These are phyloP conservation scores for Drosophila borborema DNA, from an alignment of 2,888 invertebrate genomes.

Conservation along the genomic window DNA sequence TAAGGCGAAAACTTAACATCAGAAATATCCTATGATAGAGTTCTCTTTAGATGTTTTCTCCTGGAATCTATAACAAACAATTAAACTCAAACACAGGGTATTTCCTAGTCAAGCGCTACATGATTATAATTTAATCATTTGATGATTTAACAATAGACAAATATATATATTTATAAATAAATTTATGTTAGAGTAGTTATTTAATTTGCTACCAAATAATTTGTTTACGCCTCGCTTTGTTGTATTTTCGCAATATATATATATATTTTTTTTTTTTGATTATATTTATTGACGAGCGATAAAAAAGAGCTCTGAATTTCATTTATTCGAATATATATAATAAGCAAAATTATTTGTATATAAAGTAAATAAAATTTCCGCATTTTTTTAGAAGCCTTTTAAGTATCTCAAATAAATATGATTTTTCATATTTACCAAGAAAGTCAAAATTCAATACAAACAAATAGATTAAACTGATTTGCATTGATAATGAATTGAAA, in stretches of 20 bases:
- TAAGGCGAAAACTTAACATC: too few relatives aligned
- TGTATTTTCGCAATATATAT: not conserved
- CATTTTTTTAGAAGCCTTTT: not conserved
- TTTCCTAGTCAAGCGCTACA: not conserved
- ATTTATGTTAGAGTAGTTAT: not conserved
- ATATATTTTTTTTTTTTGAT: not conserved
- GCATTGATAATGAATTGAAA: not conserved
- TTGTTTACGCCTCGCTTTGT: not conserved
- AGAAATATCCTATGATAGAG: too few relatives aligned
- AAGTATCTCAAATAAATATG: not conserved
- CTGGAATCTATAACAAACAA: too few relatives aligned
- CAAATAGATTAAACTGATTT: slow-evolving; percentile 2
- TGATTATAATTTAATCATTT: not conserved
- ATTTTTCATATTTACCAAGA: not conserved
- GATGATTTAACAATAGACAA: not conserved
- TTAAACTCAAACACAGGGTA: not conserved
- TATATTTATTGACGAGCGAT: slow-evolving; percentile 20
- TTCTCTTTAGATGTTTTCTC: not conserved
- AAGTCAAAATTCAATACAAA: not conserved
- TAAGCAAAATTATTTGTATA: not conserved
- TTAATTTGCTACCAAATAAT: slow-evolving; percentile 2
- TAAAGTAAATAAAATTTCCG: not conserved
- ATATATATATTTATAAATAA: not conserved
- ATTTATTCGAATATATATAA: not conserved
- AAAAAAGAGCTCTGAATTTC: slow-evolving; percentile 25